Evolutionary conservation across 2,113 vertebrate genomes (phyloP).

Genomic region (Panurus biarmicus): DNA sequence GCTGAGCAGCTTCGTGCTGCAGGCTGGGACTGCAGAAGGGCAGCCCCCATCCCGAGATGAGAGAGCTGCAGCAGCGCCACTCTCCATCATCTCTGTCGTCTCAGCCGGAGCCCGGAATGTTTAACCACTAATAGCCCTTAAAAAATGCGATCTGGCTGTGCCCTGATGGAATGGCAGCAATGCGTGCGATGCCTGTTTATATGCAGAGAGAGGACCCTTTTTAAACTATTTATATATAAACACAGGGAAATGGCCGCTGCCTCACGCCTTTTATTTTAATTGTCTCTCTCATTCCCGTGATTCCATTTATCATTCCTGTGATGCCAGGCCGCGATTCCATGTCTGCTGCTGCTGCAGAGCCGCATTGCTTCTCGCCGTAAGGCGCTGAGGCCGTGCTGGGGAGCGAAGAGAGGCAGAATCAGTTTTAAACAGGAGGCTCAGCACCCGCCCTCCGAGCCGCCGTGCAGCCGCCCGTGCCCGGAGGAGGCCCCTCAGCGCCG

Average conservation of each 20-base stretch:
- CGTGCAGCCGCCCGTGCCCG: background rate
- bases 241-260: background rate
- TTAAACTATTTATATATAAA: background rate
- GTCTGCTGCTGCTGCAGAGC: background rate
- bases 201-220: background rate
- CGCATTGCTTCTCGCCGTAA: background rate
- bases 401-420: background rate
- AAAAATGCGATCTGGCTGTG: background rate
- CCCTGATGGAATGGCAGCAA: accelerated
- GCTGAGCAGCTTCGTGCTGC: background rate
- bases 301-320: background rate
- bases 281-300: background rate
- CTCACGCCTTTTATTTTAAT: background rate
- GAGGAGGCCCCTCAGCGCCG: background rate
- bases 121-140: background rate
- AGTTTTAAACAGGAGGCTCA: background rate
- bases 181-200: background rate
- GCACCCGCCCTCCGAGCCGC: background rate
- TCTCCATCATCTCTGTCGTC: background rate
- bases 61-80: background rate
- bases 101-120: background rate
- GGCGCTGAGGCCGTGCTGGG: background rate
- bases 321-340: background rate
- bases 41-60: background rate
- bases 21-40: background rate